These are phyloP conservation scores for Planiliza haematocheilus DNA, from an alignment of 2,113 vertebrate genomes.

Conservation along the genomic window DNA sequence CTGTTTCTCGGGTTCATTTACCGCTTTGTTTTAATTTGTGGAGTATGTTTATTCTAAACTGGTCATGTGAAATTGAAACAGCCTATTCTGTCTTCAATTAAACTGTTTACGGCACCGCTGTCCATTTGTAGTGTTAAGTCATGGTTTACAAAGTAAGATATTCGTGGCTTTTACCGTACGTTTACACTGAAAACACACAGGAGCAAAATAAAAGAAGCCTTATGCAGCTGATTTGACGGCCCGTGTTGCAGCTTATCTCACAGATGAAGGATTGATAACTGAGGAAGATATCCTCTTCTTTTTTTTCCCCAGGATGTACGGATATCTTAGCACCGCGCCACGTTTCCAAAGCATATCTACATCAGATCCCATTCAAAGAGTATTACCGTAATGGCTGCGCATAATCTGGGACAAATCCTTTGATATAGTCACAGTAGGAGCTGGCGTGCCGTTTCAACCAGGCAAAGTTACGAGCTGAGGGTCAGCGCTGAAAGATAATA, in stretches of 20 bases:
- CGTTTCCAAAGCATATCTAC: conserved; percentile 13
- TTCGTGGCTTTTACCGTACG: too few relatives aligned
- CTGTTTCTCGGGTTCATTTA: conserved; percentile 35
- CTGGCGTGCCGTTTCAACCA: conserved; percentile 15
- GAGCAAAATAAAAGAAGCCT: conserved; percentile 14
- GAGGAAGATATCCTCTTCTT: conserved; percentile 25
- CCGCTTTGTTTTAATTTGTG: conserved; percentile 14
- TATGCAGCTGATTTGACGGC: conserved; percentile 2
- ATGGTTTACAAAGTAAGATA: conserved; percentile 1
- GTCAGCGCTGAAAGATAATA: conserved; percentile 8
- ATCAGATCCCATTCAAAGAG: conserved; percentile 28
- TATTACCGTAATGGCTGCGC: conserved; percentile 37
- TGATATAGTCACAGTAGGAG: conserved; percentile 32
- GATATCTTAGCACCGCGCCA: too few relatives aligned
- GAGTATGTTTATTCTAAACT: neutral
- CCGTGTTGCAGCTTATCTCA: conserved; percentile 37
- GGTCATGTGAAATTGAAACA: conserved; percentile 12
- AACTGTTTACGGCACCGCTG: conserved; percentile 24
- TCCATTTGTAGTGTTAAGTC: neutral
- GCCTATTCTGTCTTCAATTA: conserved; percentile 18
- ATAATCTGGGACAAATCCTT: conserved; percentile 53
- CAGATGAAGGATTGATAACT: conserved; percentile 43
- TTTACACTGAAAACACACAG: neutral
- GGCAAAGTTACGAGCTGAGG: conserved; percentile 10
- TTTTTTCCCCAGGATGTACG: neutral